A percentile compares a stretch with the other conserved stretches of the same genome.
phyloP scores from a whole-genome alignment of 1,140 invertebrate genomes.

The Meloidogyne hapla region DNA sequence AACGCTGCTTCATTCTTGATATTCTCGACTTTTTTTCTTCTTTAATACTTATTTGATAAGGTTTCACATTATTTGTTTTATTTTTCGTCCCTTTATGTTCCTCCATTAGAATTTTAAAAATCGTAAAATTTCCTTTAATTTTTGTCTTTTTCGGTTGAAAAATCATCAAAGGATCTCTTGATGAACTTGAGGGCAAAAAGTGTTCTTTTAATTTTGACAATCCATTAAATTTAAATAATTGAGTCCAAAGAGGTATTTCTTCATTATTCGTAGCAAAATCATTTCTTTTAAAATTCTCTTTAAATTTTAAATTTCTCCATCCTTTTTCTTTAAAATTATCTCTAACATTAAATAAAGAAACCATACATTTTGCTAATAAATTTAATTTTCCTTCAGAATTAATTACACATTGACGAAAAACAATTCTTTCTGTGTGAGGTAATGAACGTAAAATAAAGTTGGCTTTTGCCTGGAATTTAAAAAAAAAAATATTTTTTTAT shows the following conservation, averaged over 20 bases:
- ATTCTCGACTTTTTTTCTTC: too few species aligned
- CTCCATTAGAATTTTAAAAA: not conserved
- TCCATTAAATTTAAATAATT: constrained; percentile 7
- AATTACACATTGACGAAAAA: constrained; percentile 26
- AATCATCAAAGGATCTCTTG: not conserved
- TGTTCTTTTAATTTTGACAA: not conserved
- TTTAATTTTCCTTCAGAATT: constrained; percentile 22
- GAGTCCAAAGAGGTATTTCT: not conserved
- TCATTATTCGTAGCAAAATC: not conserved
- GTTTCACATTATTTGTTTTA: too few species aligned
- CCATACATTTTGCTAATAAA: constrained; percentile 31
- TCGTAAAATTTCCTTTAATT: not conserved
- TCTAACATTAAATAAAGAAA: constrained; percentile 27
- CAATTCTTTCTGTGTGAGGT: constrained; percentile 23
- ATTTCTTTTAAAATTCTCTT: not conserved
- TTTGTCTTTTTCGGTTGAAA: not conserved
- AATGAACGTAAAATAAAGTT: constrained; percentile 12
- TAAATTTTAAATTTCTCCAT: constrained; percentile 10
- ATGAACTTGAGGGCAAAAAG: too few species aligned
- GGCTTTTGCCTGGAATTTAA: constrained; percentile 27
- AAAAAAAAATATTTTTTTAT: constrained; percentile 3
- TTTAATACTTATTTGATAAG: too few species aligned
- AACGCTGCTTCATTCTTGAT: too few species aligned
- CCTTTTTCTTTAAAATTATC: constrained; percentile 3
- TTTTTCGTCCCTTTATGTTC: not conserved